Conservation (phyloP, 2,888 invertebrate genomes). For the Antitype chi region DNA sequence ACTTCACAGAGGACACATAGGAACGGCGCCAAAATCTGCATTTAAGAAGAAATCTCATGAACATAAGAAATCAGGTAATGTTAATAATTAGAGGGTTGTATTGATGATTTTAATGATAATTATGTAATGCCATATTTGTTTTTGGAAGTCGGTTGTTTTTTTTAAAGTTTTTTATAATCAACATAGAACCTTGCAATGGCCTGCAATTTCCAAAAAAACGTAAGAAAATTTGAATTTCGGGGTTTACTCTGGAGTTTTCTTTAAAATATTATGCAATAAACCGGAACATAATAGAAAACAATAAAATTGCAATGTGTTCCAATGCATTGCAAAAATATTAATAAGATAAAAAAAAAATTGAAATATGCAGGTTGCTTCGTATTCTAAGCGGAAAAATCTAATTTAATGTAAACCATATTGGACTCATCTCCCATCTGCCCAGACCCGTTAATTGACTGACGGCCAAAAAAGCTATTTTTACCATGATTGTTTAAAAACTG, state of each 20-base stretch:
- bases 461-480: conserved; percentile 29
- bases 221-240: too few relatives aligned
- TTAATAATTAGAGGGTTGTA: background rate
- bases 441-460: background rate
- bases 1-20: conserved; percentile 95
- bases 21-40: conserved; percentile 92
- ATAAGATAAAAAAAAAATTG: background rate
- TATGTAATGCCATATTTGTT: too few relatives aligned
- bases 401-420: conserved; percentile 6
- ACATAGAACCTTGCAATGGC: too few relatives aligned
- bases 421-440: background rate
- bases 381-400: background rate
- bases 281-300: background rate
- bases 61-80: conserved; percentile 88
- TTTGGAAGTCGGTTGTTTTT: too few relatives aligned
- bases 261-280: background rate
- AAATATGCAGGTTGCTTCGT: background rate
- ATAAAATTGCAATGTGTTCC: background rate
- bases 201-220: too few relatives aligned
- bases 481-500: conserved; percentile 12
- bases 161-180: too few relatives aligned
- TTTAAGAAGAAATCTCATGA: conserved; percentile 81
- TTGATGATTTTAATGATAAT: too few relatives aligned
- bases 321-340: background rate
- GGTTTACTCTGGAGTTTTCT: too few relatives aligned